Conservation (phyloP, 2,113 vertebrate species). For the Amblyornis subalaris region DNA sequence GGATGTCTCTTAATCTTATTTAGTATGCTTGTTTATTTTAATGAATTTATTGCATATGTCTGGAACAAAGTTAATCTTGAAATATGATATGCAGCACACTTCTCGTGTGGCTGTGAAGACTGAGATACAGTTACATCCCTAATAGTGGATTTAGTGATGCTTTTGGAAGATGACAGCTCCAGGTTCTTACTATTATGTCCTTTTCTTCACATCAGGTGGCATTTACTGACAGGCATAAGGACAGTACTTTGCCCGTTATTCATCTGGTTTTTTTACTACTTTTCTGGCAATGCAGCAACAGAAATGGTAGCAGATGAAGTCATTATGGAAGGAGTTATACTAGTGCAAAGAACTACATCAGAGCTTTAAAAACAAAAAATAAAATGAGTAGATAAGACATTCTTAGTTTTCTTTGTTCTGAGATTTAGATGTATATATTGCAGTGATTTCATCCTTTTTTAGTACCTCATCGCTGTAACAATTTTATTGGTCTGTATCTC, state of each 20-base stretch:
- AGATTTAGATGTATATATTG: background rate
- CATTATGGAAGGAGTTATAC: background rate
- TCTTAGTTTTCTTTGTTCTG: slow-evolving; percentile 12
- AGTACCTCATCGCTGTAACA: background rate
- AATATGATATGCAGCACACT: background rate
- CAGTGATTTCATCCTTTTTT: slow-evolving; percentile 22
- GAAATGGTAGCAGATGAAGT: background rate
- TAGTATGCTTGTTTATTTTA: background rate
- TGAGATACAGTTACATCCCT: background rate
- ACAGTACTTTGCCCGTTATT: background rate
- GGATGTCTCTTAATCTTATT: background rate
- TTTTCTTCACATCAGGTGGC: background rate
- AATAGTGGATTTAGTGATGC: background rate
- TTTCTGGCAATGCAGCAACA: background rate
- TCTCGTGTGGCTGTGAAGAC: background rate
- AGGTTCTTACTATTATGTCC: background rate
- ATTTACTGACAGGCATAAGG: background rate
- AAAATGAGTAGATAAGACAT: background rate
- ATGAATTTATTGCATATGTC: background rate
- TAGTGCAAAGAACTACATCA: background rate
- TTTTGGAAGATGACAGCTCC: background rate
- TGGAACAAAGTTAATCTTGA: background rate
- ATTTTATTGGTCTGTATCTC: slow-evolving; percentile 47
- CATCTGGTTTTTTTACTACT: background rate
- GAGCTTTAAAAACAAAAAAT: background rate